A percentile compares a stretch with the other conserved stretches of the same genome.
Conservation (phyloP, 2,797 vertebrate species). For the Squalus acanthias region DNA sequence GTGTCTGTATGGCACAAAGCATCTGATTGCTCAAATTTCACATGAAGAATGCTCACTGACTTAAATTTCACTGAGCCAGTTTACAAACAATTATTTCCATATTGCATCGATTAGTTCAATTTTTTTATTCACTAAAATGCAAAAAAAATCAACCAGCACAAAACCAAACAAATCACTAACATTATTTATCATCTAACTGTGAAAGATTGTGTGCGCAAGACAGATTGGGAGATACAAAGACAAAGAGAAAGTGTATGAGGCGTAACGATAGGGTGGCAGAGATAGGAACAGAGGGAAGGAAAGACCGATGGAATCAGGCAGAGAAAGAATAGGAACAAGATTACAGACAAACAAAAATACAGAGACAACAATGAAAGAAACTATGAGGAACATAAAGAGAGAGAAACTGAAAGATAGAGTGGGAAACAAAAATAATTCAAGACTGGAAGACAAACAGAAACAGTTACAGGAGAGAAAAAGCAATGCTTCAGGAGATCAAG, state of each 20-base stretch:
- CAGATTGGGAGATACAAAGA: background rate
- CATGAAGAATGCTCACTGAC: background rate
- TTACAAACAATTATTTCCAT: background rate
- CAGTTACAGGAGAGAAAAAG: background rate
- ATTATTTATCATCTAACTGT: background rate
- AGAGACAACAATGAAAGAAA: background rate
- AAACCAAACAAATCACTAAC: background rate
- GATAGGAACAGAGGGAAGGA: background rate
- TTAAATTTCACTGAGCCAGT: background rate
- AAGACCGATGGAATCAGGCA: background rate
- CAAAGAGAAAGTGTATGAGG: background rate
- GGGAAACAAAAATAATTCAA: background rate
- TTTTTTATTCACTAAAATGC: background rate
- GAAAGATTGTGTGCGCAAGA: background rate
- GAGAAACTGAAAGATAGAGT: background rate
- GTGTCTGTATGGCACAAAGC: background rate
- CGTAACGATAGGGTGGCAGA: background rate
- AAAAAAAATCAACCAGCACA: slow-evolving; percentile 7
- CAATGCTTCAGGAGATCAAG: background rate
- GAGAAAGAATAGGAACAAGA: background rate
- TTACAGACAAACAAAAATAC: background rate
- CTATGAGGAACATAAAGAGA: background rate
- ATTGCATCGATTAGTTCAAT: background rate
- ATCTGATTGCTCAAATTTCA: background rate
- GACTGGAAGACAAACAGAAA: background rate